A percentile compares a stretch with the other conserved stretches of the same genome.
Evolutionary conservation across 2,797 vertebrate species (phyloP).

Genomic region (Gadopsis marmoratus): DNA sequence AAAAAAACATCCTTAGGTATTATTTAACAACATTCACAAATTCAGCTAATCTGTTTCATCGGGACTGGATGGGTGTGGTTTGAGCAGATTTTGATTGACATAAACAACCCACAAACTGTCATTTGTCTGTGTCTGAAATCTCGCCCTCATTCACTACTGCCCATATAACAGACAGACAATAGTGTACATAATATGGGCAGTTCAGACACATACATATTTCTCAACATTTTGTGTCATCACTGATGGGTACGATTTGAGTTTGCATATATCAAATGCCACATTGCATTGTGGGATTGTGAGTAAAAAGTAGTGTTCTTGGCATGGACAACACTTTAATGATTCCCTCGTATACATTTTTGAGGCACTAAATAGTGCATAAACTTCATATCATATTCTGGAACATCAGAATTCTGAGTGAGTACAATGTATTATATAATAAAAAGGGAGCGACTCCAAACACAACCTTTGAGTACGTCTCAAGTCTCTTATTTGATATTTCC

Average conservation of each 20-base stretch:
- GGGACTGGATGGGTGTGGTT: not conserved
- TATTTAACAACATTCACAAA: not conserved
- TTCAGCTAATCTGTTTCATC: not conserved
- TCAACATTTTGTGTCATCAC: not conserved
- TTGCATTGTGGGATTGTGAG: not conserved
- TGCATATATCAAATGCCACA: not conserved
- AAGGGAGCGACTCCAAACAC: not conserved
- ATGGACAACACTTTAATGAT: not conserved
- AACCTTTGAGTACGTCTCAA: no score
- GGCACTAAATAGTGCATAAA: not conserved
- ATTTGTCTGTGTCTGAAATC: no score
- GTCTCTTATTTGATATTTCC: no score
- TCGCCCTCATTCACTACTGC: no score
- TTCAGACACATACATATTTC: not conserved
- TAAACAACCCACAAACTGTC: no score
- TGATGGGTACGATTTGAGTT: not conserved
- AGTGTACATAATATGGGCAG: not conserved
- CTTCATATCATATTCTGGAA: not conserved
- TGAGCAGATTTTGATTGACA: not conserved
- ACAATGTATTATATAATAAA: not conserved
- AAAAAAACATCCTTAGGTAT: not conserved
- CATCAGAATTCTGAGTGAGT: not conserved
- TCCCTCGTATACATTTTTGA: not conserved
- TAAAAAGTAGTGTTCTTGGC: not conserved
- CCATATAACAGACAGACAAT: no score